Evolutionary conservation across 2,113 vertebrate species (phyloP).

Genomic region (Proteles cristata): DNA sequence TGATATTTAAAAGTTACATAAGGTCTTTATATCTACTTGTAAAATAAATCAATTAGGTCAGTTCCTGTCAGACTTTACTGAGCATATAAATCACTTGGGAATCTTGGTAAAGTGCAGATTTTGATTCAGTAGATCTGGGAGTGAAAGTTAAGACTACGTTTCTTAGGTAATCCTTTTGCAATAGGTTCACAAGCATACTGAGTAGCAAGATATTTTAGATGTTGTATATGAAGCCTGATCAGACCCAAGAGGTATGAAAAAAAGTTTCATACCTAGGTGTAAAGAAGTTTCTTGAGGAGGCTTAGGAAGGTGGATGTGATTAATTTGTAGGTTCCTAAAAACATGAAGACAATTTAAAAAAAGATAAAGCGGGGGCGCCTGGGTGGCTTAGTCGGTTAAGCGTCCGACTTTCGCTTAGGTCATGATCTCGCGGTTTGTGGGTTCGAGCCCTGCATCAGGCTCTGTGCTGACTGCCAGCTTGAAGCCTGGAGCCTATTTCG

Average conservation of each 20-base stretch:
- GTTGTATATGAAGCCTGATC: background rate
- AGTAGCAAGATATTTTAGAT: background rate
- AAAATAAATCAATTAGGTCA: background rate
- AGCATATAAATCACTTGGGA: background rate
- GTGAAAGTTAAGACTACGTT: background rate
- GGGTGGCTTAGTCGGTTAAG: too few relatives aligned
- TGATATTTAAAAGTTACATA: background rate
- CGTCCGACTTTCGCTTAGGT: too few relatives aligned
- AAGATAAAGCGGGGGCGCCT: background rate
- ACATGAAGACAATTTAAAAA: background rate
- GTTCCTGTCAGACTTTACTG: background rate
- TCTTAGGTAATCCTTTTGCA: background rate
- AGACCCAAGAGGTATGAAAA: background rate
- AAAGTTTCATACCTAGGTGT: background rate
- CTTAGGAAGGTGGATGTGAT: background rate
- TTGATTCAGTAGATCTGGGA: background rate
- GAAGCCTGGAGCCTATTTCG: too few relatives aligned
- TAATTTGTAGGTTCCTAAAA: background rate
- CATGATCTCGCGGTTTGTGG: too few relatives aligned
- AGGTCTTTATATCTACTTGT: background rate
- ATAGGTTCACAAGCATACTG: background rate
- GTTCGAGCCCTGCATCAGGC: too few relatives aligned
- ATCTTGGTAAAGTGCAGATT: background rate
- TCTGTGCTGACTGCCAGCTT: too few relatives aligned
- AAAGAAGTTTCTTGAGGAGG: background rate